Base-by-base conservation (phyloP, 1,140 invertebrate species). In the Aphis gossypii region DNA sequence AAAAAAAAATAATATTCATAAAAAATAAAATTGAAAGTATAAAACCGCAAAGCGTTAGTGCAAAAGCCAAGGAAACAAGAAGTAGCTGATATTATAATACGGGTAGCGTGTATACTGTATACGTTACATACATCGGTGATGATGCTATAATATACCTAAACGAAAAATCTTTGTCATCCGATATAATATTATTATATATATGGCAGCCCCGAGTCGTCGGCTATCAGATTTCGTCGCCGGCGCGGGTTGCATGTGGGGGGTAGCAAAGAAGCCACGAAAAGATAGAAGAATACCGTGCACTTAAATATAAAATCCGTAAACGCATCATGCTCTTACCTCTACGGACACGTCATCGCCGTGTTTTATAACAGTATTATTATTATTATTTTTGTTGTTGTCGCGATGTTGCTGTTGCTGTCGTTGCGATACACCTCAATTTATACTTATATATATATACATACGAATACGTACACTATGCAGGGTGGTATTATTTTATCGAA, bases 301-400 rank as follows among this genome's bases (percentile, higher is more conserved):
- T 87, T 46, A 18, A 51, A 30, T n/a, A 51, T 87, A 21, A 51
- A 51, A 87, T 51, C n/a, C 46, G 30, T 35, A 87, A 48, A 87
- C 30, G 30, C 86, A 30, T 48, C 86, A 87, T 87, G 46, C 46
- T 87, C 44, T 87, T 87, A 87, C 86, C 86, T 87, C 86, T 87
- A 51, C 44, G 44, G 44, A 46, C 44, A 86, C 44, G 44, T 76
- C 60, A 76, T 76, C 30, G 60, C 14, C 60, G 5, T 76, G 60
- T n/a, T 76, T n/a, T 76, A 76, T n/a, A 68, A 60, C 48, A 6
- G 30, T 25, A 86, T 11, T 86, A 86, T 46, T 86, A 86, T 46
- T 86, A 86, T 44, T 41, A 44, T 44, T 44, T 41, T 44, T 44
- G 23, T 30, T 44, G 38, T 84, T 30, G 25, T 86, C 18, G 23